Evolutionary conservation across 2,797 vertebrate species (phyloP).

Genomic region (Mastacembelus armatus): DNA sequence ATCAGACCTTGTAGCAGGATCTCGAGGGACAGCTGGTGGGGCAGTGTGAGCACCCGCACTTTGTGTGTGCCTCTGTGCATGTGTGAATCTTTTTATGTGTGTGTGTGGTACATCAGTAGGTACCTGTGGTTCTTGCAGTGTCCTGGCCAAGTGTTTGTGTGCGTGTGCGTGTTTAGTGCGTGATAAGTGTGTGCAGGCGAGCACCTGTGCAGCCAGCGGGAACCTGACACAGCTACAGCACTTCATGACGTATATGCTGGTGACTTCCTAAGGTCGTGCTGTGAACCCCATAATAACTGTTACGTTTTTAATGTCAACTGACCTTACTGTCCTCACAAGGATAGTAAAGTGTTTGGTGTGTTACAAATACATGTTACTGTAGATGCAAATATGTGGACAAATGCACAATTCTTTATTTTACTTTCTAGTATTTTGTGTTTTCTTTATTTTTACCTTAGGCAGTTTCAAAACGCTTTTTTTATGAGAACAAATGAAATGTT

Average conservation of each 20-base stretch:
- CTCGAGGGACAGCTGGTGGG: constrained; percentile 72
- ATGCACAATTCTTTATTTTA: background rate
- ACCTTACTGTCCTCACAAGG: constrained; percentile 3
- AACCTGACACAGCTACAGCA: constrained; percentile 54
- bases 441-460: background rate
- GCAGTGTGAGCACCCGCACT: constrained; percentile 66
- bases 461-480: background rate
- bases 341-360: constrained; percentile 4
- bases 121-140: constrained; percentile 43
- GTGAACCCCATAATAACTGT: constrained; percentile 53
- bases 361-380: background rate
- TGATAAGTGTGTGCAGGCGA: constrained; percentile 51
- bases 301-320: constrained; percentile 50
- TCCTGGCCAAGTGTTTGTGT: constrained; percentile 44
- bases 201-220: constrained; percentile 78
- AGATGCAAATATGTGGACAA: background rate
- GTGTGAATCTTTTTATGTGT: constrained; percentile 30
- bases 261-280: constrained; percentile 66
- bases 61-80: constrained; percentile 37
- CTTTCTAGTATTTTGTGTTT: background rate
- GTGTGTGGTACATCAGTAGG: constrained; percentile 42
- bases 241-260: constrained; percentile 60
- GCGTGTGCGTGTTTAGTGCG: constrained; percentile 23
- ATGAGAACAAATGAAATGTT: background rate
- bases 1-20: constrained; percentile 56